phyloP scores from a whole-genome alignment of 2,797 vertebrate species.

The Scyliorhinus canicula region DNA sequence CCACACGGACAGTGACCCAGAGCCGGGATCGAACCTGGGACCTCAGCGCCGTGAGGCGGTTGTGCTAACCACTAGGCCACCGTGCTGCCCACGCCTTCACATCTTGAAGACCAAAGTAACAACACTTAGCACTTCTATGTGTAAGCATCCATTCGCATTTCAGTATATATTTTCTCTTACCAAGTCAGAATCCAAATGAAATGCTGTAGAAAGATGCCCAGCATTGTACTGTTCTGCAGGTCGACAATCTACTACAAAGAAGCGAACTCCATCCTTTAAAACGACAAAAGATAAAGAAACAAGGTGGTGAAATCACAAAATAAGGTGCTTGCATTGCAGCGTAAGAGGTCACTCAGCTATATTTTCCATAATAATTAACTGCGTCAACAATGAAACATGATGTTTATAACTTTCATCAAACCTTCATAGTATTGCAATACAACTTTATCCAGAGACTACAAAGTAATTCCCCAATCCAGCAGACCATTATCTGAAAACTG shows the following conservation, averaged over 20 bases:
- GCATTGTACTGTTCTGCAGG: slow-evolving; percentile 97
- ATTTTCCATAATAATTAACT: not conserved
- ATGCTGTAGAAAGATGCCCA: slow-evolving; percentile 92
- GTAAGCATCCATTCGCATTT: not conserved
- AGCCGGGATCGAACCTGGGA: too few relatives aligned
- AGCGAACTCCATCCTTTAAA: slow-evolving; percentile 86
- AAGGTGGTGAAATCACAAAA: not conserved
- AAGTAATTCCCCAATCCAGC: not conserved
- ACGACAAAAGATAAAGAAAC: not conserved
- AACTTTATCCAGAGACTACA: not conserved
- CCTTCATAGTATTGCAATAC: not conserved
- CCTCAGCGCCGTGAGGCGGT: too few relatives aligned
- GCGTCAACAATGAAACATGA: not conserved
- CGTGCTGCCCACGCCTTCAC: too few relatives aligned
- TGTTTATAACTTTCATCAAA: not conserved
- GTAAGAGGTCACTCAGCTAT: not conserved
- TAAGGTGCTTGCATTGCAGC: not conserved
- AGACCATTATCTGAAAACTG: not conserved
- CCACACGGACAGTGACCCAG: too few relatives aligned
- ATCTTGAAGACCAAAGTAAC: not conserved
- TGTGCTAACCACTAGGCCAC: too few relatives aligned
- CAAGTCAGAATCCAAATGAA: slow-evolving; percentile 97
- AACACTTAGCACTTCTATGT: not conserved
- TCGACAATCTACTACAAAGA: slow-evolving; percentile 96
- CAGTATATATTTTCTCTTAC: slow-evolving; percentile 56